Evolutionary conservation across 2,888 invertebrate species (phyloP).

Genomic region (Griposia aprilina): DNA sequence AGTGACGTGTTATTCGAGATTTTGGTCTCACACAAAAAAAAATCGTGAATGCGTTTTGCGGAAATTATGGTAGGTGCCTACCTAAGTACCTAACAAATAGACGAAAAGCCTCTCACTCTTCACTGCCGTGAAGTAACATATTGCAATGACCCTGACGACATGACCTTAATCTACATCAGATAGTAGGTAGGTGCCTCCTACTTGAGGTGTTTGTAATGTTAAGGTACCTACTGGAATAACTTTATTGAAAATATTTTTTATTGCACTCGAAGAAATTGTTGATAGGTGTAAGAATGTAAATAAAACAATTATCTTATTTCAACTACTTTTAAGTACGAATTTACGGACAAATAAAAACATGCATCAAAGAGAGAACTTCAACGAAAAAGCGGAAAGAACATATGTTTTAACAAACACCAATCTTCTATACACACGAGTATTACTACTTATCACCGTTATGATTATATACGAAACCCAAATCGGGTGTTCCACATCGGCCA

Average conservation of each 20-base stretch:
- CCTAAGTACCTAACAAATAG: background rate
- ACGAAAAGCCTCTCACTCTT: background rate
- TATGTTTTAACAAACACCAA: background rate
- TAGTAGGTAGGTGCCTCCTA: background rate
- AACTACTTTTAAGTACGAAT: background rate
- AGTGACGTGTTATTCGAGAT: background rate
- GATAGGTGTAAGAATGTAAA: background rate
- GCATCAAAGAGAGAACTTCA: background rate
- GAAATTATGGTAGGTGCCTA: background rate
- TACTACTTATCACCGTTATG: slow-evolving; percentile 16
- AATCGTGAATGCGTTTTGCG: background rate
- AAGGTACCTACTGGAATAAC: slow-evolving; percentile 17
- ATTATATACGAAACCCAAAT: background rate
- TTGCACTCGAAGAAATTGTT: background rate
- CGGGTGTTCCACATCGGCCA: slow-evolving; percentile 9
- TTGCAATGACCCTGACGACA: slow-evolving; percentile 41
- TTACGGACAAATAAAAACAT: background rate
- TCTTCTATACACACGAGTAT: background rate
- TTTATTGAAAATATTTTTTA: background rate
- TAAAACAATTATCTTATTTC: too few species aligned
- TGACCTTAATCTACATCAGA: slow-evolving; percentile 55
- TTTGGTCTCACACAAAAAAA: background rate
- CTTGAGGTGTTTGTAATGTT: slow-evolving; percentile 26
- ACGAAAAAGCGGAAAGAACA: background rate
- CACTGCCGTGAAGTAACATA: slow-evolving; percentile 26